phyloP scores from a whole-genome alignment of 2,797 vertebrate species.

The Danio tinwini region DNA sequence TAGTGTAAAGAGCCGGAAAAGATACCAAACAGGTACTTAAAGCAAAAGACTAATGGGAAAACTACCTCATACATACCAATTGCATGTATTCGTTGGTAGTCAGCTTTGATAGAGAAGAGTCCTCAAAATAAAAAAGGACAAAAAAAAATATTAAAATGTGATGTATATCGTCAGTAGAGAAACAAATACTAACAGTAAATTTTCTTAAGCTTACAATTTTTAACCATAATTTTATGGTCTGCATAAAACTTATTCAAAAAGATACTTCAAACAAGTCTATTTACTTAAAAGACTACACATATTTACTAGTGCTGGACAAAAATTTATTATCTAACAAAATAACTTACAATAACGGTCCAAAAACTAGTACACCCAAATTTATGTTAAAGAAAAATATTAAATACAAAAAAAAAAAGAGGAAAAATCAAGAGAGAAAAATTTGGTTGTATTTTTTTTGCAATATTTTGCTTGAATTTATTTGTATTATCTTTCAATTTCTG shows the following conservation, averaged over 20 bases:
- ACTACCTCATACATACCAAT: constrained; percentile 84
- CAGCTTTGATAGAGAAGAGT: constrained; percentile 88
- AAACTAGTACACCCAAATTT: too few relatives aligned
- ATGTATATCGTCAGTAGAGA: constrained; percentile 46
- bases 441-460: too few relatives aligned
- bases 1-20: background rate
- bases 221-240: background rate
- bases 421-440: too few relatives aligned
- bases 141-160: constrained; percentile 78
- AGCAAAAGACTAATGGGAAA: constrained; percentile 61
- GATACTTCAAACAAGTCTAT: constrained; percentile 23
- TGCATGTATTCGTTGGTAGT: constrained; percentile 89
- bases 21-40: constrained; percentile 56
- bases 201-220: background rate
- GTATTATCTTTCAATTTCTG: too few relatives aligned
- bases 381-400: too few relatives aligned
- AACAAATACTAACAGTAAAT: constrained; percentile 12
- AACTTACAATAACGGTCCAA: too few relatives aligned
- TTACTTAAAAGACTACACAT: too few relatives aligned
- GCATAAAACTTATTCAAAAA: background rate
- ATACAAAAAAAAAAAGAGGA: too few relatives aligned
- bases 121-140: constrained; percentile 85
- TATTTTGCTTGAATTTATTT: too few relatives aligned
- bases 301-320: background rate
- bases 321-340: too few relatives aligned